These are phyloP conservation scores for Pocillopora grandis DNA, from an alignment of 92 coral and sea anemone genomes.

Conservation along the genomic window DNA sequence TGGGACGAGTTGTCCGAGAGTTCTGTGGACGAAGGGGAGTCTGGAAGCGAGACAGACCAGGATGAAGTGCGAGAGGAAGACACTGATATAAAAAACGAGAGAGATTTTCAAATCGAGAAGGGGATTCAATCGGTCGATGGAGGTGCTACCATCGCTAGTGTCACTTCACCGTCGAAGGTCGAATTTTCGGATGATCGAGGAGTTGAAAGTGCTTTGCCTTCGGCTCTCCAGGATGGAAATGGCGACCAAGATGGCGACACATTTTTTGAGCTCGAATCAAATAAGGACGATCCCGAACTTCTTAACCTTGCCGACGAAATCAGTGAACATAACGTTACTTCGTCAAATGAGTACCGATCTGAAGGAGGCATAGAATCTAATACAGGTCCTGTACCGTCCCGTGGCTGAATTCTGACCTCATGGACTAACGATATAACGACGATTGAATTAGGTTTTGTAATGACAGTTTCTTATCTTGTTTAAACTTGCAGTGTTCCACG, in stretches of 20 bases:
- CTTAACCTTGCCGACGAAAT: slow-evolving; percentile 64
- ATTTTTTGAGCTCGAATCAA: slow-evolving; percentile 63
- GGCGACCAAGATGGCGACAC: slow-evolving; percentile 35
- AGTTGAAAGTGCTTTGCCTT: neutral
- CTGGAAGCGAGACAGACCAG: slow-evolving; percentile 20
- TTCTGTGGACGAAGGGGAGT: slow-evolving; percentile 35
- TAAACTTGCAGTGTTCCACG: neutral
- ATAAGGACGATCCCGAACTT: slow-evolving; percentile 77
- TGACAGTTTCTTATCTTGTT: neutral
- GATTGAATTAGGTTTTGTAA: neutral
- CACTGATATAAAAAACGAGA: neutral
- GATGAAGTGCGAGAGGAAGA: neutral
- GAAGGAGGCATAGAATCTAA: slow-evolving; percentile 11
- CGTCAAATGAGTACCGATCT: slow-evolving; percentile 15
- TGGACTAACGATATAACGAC: neutral
- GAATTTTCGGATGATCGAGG: slow-evolving; percentile 27
- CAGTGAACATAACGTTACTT: slow-evolving; percentile 38
- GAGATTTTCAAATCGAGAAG: neutral
- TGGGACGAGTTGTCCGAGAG: slow-evolving; percentile 55
- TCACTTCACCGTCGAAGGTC: neutral
- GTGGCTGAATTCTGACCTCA: neutral
- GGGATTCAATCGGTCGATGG: neutral
- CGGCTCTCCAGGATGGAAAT: slow-evolving; percentile 6
- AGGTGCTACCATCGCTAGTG: neutral
- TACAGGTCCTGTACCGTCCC: neutral